Evolutionary conservation across 2,888 invertebrate species (phyloP).

Genomic region (Slavum lentiscoides): DNA sequence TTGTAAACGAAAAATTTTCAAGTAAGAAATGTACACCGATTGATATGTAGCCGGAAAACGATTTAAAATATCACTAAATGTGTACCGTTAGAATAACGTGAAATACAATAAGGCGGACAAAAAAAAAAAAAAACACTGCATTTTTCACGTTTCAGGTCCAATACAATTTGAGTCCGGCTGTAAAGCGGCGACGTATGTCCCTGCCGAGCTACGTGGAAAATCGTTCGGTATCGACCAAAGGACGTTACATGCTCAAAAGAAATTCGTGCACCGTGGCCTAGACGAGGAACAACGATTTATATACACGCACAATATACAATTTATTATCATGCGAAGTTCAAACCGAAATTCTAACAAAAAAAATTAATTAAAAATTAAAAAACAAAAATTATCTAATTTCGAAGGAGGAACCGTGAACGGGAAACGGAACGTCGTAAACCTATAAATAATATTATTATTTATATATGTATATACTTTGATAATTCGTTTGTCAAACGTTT

Average conservation of each 20-base stretch:
- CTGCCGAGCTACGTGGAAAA: slow-evolving; percentile 63
- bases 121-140: too few relatives aligned
- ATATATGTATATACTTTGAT: too few relatives aligned
- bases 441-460: too few relatives aligned
- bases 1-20: too few relatives aligned
- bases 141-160: slow-evolving; percentile 60
- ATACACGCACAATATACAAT: not conserved
- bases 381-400: too few relatives aligned
- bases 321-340: not conserved
- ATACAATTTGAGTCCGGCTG: slow-evolving; percentile 84
- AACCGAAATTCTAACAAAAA: not conserved
- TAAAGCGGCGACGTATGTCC: slow-evolving; percentile 78
- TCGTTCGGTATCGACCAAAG: slow-evolving; percentile 55
- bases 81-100: not conserved
- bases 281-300: slow-evolving; percentile 11
- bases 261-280: slow-evolving; percentile 59
- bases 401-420: too few relatives aligned
- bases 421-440: too few relatives aligned
- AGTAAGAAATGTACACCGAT: too few relatives aligned
- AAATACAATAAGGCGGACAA: not conserved
- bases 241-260: slow-evolving; percentile 58
- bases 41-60: too few relatives aligned
- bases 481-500: too few relatives aligned
- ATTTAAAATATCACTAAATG: too few relatives aligned
- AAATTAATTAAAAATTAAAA: not conserved